Base-by-base conservation (phyloP, 2,888 invertebrate genomes). In the Branchellion lobata region DNA sequence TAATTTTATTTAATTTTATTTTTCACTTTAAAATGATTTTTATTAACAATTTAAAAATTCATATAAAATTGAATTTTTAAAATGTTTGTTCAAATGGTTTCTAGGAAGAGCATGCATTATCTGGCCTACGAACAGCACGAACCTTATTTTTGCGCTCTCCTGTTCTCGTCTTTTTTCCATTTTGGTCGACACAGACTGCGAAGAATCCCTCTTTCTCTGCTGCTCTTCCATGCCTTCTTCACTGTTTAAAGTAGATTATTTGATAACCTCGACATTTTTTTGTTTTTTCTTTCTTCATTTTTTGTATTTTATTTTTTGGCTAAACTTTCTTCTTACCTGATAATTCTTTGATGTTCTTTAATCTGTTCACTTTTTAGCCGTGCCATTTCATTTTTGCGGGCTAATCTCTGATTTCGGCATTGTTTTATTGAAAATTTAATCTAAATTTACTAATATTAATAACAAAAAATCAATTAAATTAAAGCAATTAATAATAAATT, bases 341-440 rank as follows among this genome's bases (percentile, higher is more conserved):
- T 47, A 47, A 75, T 29, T 51, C 40, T 75, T 75, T 75, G 27
- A 27, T 47, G n/a, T n/a, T 29, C 33, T 29, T 75, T 75, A 21
- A 75, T 5, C 5, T 75, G 51, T 51, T 75, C 75, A 31, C n/a
- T 3, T 53, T 75, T 75, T 29, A 51, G 51, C n/a, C 31, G 47
- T 18, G 51, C 51, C 27, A 51, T 36, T 53, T 75, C 75, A 29
- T 51, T 75, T 75, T 75, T 40, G 14, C 51, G n/a, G 18, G 75
- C 40, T 51, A 75, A 24, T 47, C 51, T 75, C 75, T 75, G 75
- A 8, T 18, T 31, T 27, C 34, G 1, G 21, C 3, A 31, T n/a
- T n/a, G n/a, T n/a, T n/a, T n/a, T n/a, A n/a, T n/a, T n/a, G n/a
- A n/a, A n/a, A n/a, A n/a, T n/a, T n/a, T n/a, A n/a, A n/a, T n/a